Evolutionary conservation across 2,113 vertebrate species (phyloP).

Genomic region (Pardalotus punctatus): DNA sequence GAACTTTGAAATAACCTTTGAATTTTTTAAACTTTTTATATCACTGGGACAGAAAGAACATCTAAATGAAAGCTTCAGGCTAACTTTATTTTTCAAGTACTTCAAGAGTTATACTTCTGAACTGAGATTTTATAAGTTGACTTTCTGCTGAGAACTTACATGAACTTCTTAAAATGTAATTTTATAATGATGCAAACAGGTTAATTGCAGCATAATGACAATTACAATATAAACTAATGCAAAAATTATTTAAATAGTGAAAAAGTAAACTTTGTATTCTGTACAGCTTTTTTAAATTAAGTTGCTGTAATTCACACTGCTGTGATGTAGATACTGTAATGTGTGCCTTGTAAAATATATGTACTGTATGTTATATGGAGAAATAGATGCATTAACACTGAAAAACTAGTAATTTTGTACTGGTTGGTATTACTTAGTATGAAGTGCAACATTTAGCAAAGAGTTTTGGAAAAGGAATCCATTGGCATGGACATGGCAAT

Average conservation of each 20-base stretch:
- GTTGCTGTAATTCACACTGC: conserved; percentile 65
- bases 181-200: conserved; percentile 41
- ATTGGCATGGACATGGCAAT: neutral
- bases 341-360: conserved; percentile 74
- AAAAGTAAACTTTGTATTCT: conserved; percentile 69
- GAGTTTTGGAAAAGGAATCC: neutral
- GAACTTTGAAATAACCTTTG: neutral
- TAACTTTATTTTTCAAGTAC: conserved; percentile 41
- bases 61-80: conserved; percentile 28
- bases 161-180: conserved; percentile 35
- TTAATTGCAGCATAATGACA: conserved; percentile 18
- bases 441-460: neutral
- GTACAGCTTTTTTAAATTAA: conserved; percentile 76
- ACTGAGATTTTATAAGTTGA: conserved; percentile 47
- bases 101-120: conserved; percentile 16
- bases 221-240: conserved; percentile 29
- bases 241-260: conserved; percentile 62
- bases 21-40: conserved; percentile 49
- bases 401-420: neutral
- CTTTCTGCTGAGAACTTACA: conserved; percentile 39
- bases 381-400: neutral
- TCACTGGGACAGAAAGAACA: conserved; percentile 14
- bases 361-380: conserved; percentile 33
- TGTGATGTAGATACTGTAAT: conserved; percentile 64
- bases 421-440: neutral